phyloP scores from a whole-genome alignment of 2,888 invertebrate species.

The Ecliptopera silaceata region DNA sequence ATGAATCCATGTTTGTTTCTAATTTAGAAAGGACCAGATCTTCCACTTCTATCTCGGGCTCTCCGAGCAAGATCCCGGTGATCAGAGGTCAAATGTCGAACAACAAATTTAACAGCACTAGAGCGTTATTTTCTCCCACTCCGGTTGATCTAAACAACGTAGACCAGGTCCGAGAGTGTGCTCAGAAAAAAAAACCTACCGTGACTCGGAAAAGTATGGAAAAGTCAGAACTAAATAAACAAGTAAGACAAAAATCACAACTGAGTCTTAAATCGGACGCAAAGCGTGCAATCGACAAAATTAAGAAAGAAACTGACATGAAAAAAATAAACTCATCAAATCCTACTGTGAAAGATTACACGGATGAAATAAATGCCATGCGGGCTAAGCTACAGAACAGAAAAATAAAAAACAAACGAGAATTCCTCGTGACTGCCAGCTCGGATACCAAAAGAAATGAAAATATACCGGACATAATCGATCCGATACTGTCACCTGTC shows the following conservation, averaged over 20 bases:
- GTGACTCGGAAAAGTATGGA: constrained; percentile 63
- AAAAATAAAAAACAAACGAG: constrained; percentile 73
- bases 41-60: constrained; percentile 81
- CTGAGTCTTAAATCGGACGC: constrained; percentile 69
- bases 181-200: constrained; percentile 74
- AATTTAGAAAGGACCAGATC: constrained; percentile 77
- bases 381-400: constrained; percentile 78
- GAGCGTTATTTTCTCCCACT: constrained; percentile 82
- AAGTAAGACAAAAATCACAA: constrained; percentile 76
- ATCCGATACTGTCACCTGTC: constrained; percentile 74
- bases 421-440: constrained; percentile 56
- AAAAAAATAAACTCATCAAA: constrained; percentile 67
- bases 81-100: constrained; percentile 80
- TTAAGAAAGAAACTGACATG: constrained; percentile 68
- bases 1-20: constrained; percentile 61
- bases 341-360: constrained; percentile 69
- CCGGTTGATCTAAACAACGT: constrained; percentile 80
- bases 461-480: constrained; percentile 61
- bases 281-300: constrained; percentile 69
- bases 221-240: constrained; percentile 66
- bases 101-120: constrained; percentile 76
- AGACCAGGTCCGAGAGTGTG: constrained; percentile 82
- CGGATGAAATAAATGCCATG: constrained; percentile 77
- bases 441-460: constrained; percentile 62
- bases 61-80: constrained; percentile 85